These are phyloP conservation scores for Blastobasis lacticolella DNA, from an alignment of 2,888 invertebrate genomes.

Conservation along the genomic window DNA sequence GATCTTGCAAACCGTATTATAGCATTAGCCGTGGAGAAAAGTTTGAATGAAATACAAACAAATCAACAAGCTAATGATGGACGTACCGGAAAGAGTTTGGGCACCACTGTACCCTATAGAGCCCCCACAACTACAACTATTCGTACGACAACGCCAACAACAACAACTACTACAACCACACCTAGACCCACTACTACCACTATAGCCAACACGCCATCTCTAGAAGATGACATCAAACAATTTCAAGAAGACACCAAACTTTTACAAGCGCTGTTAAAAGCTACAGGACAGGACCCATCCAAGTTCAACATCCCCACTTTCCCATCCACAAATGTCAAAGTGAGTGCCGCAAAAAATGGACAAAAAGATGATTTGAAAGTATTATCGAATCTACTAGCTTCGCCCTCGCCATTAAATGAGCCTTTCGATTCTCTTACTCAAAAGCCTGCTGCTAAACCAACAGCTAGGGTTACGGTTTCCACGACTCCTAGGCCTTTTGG, in stretches of 20 bases:
- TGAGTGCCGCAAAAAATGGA: conserved; percentile 36
- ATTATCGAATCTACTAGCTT: conserved; percentile 50
- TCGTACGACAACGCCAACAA: conserved; percentile 33
- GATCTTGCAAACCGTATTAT: conserved; percentile 70
- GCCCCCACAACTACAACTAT: conserved; percentile 39
- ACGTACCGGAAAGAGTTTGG: conserved; percentile 43
- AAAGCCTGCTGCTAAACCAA: conserved; percentile 22
- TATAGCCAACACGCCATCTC: conserved; percentile 37
- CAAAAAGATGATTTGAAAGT: conserved; percentile 43
- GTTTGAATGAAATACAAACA: conserved; percentile 58
- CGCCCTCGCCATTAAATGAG: conserved; percentile 51
- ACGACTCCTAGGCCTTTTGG: conserved; percentile 45
- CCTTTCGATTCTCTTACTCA: conserved; percentile 47
- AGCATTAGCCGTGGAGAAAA: conserved; percentile 68
- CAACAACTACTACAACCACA: conserved; percentile 34
- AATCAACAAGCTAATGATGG: conserved; percentile 32
- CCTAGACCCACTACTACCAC: conserved; percentile 41
- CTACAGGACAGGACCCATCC: conserved; percentile 63
- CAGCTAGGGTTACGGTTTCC: conserved; percentile 28
- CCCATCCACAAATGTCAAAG: conserved; percentile 30
- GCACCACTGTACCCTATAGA: conserved; percentile 17
- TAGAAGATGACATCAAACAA: conserved; percentile 65
- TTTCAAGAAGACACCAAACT: conserved; percentile 67
- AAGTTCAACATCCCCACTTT: conserved; percentile 60
- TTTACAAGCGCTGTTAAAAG: conserved; percentile 60